Percentiles rank a stretch among this genome's conserved stretches.
phyloP scores from a whole-genome alignment of 2,888 invertebrate species.

The Tetropium fuscum region DNA sequence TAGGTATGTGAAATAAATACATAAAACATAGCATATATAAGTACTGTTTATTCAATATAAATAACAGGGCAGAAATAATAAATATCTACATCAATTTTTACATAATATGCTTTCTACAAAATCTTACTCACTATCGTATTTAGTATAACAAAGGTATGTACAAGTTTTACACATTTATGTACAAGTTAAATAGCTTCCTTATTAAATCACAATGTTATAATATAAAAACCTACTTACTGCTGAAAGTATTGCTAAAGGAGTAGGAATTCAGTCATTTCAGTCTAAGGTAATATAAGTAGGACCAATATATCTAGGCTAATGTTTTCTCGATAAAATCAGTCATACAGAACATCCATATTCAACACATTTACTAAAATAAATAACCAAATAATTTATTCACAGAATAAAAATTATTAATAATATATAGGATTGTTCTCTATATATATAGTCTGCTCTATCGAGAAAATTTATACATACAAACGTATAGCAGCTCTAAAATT shows the following conservation, averaged over 20 bases:
- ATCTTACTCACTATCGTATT: constrained; percentile 45
- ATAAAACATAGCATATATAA: constrained; percentile 38
- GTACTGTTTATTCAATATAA: constrained; percentile 56
- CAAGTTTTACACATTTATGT: constrained; percentile 45
- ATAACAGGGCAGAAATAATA: constrained; percentile 57
- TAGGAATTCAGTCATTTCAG: constrained; percentile 57
- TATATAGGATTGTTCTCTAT: too few relatives aligned
- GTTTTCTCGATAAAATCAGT: background rate
- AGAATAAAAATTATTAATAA: too few relatives aligned
- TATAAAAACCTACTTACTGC: constrained; percentile 41
- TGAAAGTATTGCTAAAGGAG: constrained; percentile 57
- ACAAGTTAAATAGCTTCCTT: constrained; percentile 34
- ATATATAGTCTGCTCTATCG: background rate
- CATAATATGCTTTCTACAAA: constrained; percentile 53
- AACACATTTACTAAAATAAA: too few relatives aligned
- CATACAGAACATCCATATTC: background rate
- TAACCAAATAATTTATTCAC: too few relatives aligned
- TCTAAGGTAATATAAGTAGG: constrained; percentile 35
- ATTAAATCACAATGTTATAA: constrained; percentile 50
- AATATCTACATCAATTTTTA: constrained; percentile 57
- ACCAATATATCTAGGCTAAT: constrained; percentile 29
- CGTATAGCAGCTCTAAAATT: background rate
- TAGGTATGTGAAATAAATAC: too few relatives aligned
- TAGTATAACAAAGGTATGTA: constrained; percentile 53
- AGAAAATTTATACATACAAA: background rate